Conservation (phyloP, 2,113 vertebrate species). For the Falcunculus frontatus region DNA sequence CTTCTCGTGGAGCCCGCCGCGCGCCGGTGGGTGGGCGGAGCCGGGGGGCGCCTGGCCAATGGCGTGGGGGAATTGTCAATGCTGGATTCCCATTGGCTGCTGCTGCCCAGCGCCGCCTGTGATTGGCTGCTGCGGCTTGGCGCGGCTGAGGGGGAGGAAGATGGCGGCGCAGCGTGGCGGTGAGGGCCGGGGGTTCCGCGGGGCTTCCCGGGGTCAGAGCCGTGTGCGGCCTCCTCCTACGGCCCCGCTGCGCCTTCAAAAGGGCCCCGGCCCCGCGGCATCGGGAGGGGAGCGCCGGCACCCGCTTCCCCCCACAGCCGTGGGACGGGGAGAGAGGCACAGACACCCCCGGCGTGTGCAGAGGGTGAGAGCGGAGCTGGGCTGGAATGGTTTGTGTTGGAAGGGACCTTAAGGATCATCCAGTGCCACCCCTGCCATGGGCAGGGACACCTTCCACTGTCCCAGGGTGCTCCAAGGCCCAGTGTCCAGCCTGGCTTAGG, state of each 20-base stretch:
- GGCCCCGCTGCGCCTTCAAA: not conserved
- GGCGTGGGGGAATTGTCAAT: fast-evolving
- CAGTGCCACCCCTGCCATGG: not conserved
- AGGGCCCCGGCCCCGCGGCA: too few relatives aligned
- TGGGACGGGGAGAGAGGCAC: not conserved
- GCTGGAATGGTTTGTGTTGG: not conserved
- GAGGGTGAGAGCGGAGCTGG: too few relatives aligned
- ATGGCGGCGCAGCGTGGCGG: not conserved
- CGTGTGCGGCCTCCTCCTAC: too few relatives aligned
- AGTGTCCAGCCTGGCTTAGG: fast-evolving
- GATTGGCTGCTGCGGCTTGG: not conserved
- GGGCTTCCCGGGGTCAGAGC: too few relatives aligned
- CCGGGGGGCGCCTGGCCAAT: not conserved
- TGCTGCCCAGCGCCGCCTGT: not conserved
- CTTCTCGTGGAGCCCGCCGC: not conserved
- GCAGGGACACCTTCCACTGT: fast-evolving
- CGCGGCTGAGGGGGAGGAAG: not conserved
- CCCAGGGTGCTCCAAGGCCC: not conserved
- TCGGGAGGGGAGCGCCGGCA: not conserved
- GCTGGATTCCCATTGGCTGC: not conserved
- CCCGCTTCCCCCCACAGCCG: not conserved
- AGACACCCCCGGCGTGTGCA: not conserved
- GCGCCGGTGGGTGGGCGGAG: not conserved
- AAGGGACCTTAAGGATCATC: fast-evolving
- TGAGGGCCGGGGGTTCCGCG: fast-evolving